Base-by-base conservation (phyloP, 2,113 vertebrate species). In the Eclectus roratus region DNA sequence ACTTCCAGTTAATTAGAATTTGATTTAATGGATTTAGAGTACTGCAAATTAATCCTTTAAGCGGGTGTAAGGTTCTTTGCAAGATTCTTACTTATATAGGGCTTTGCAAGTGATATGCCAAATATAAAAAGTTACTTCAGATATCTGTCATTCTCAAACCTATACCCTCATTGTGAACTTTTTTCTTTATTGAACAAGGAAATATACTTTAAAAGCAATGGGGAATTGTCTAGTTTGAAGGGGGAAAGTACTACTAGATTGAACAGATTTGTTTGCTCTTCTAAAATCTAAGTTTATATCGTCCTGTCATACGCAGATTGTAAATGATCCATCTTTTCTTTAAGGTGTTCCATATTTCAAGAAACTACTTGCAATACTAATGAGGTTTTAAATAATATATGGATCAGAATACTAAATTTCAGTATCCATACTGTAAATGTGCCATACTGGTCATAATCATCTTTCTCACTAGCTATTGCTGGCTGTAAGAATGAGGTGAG, bases 1-100 rank as follows among this genome's bases (percentile, higher is more conserved):
- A 85, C 76, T 91, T 69, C 80, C 87, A 80, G 77, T 89, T 94
- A 95, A 93, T 91, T 92, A 92, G 77, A 93, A 94, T 78, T 76
- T 73, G 69, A 91, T 94, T 95, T 94, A 92, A 92, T 94, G 70
- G 73, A 89, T 91, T 94, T 85, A 83, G 43, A 85, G 18, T 55
- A 91, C 79, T 80, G n/a, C 33, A 89, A 60, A 84, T 77, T 64
- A 91, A 93, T 93, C 63, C 29, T 63, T 88, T 82, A 84, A 81
- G 60, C 13, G 41, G 39, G 13, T 10, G 11, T 87, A 91, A 85
- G n/a, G 23, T 20, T 88, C 9, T 65, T 81, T 84, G 50, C 35
- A 83, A 68, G 46, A 66, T 41, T 58, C 24, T 85, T 81, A 21
- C 41, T 85, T 92, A 18, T 12, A 55, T 2, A 53, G 35, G 72